Base-by-base conservation (phyloP, 2,888 invertebrate species). In the Xestobium rufovillosum region DNA sequence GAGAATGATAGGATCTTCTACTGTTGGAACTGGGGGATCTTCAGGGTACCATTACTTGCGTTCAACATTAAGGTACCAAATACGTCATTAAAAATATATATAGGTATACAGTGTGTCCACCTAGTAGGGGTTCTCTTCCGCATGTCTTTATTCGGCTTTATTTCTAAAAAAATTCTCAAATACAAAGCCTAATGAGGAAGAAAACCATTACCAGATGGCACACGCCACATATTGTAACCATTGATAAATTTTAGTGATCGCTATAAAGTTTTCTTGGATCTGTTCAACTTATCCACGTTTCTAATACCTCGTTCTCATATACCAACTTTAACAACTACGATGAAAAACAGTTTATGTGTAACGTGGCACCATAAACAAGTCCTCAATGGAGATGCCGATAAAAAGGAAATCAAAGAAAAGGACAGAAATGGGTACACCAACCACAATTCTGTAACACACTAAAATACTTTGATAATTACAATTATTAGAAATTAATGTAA, bases 41-140 rank as follows among this genome's bases (percentile, higher is more conserved):
- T 92, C 95, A 0, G 98, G 98, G 1, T 97, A 98, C 68, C 94
- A 96, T 60, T 98, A 98, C 64, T 75, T 98, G 3, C 77, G 96
- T 35, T 92, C 95, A 3, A 98, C 97, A 0, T 75, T 97, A 48
- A 92, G 94, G 95, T 94, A 69, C 47, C 31, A 42, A 25, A 42
- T 26, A 37, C 26, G 14, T 17, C 29, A 42, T 38, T 26, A n/a
- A 3, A 34, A 27, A 35, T 12, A 17, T 19, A 39, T n/a, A n/a
- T n/a, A n/a, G n/a, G n/a, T n/a, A n/a, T n/a, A n/a, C n/a, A n/a
- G n/a, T n/a, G n/a, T n/a, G n/a, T n/a, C n/a, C n/a, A n/a, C n/a
- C n/a, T n/a, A n/a, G n/a, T n/a, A n/a, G n/a, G n/a, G n/a, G n/a
- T n/a, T n/a, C n/a, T 6, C 11, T 8, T 8, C 28, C 6, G 6